Percentiles rank a stretch among this genome's conserved stretches.
These are phyloP conservation scores for Heterocephalus glaber DNA, from an alignment of 2,113 vertebrate species.

Conservation along the genomic window DNA sequence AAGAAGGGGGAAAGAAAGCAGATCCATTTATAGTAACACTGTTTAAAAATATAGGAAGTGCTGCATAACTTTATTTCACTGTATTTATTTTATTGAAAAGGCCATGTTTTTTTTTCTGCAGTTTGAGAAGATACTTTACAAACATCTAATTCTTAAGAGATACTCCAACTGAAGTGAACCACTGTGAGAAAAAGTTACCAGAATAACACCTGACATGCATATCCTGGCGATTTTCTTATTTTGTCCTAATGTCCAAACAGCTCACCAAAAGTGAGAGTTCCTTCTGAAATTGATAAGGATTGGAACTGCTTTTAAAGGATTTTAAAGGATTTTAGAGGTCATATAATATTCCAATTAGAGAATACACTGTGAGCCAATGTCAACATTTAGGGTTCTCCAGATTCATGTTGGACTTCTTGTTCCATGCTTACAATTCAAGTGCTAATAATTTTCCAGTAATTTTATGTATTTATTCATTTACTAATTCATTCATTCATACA, in stretches of 20 bases:
- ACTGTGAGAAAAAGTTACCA: neutral
- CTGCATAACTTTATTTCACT: neutral
- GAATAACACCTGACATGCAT: neutral
- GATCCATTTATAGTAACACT: neutral
- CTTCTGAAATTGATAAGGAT: neutral
- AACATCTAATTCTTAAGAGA: neutral
- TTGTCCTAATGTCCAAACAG: neutral
- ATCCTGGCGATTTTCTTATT: neutral
- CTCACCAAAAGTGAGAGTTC: neutral
- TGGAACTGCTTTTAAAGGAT: neutral
- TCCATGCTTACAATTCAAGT: neutral
- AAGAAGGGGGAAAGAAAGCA: neutral
- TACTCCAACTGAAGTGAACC: neutral
- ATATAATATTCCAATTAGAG: neutral
- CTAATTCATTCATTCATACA: neutral
- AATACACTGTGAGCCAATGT: neutral
- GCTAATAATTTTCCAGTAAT: neutral
- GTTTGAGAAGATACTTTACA: neutral
- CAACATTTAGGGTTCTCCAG: rapidly evolving
- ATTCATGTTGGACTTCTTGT: neutral
- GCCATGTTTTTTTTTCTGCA: neutral
- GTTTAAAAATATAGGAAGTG: neutral
- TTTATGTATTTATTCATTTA: neutral
- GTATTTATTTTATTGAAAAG: neutral
- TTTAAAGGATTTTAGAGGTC: neutral